phyloP scores from a whole-genome alignment of 2,888 invertebrate species.

The Mythimna loreyi region DNA sequence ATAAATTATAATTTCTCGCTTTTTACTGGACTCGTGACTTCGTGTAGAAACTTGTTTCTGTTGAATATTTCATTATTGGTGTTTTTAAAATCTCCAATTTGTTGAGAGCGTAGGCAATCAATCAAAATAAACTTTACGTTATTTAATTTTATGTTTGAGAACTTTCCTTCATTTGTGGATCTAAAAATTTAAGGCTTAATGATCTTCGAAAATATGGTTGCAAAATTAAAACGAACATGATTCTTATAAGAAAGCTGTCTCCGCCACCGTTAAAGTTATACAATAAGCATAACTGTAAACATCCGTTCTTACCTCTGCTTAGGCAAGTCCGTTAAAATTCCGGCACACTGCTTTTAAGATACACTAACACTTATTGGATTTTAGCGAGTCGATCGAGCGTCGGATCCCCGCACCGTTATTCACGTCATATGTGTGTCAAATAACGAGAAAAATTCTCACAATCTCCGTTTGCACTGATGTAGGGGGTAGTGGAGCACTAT shows the following conservation, averaged over 20 bases:
- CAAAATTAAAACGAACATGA: slow-evolving; percentile 62
- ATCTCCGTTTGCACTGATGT: slow-evolving; percentile 67
- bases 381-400: slow-evolving; percentile 88
- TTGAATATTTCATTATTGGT: slow-evolving; percentile 54
- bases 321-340: slow-evolving; percentile 90
- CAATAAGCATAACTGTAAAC: slow-evolving; percentile 89
- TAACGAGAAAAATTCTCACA: slow-evolving; percentile 83
- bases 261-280: slow-evolving; percentile 82
- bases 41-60: slow-evolving; percentile 68
- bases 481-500: slow-evolving; percentile 76
- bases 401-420: slow-evolving; percentile 87
- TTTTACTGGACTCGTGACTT: slow-evolving; percentile 63
- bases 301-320: slow-evolving; percentile 88
- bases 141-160: slow-evolving; percentile 13
- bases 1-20: slow-evolving; percentile 66
- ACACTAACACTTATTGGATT: slow-evolving; percentile 88
- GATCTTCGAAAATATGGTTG: slow-evolving; percentile 45
- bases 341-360: slow-evolving; percentile 85
- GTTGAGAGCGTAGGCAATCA: slow-evolving; percentile 31
- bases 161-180: slow-evolving; percentile 45
- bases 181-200: slow-evolving; percentile 29
- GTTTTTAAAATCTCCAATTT: slow-evolving; percentile 31
- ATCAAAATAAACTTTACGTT: slow-evolving; percentile 27
- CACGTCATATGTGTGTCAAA: slow-evolving; percentile 89
- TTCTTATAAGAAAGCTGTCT: slow-evolving; percentile 75